phyloP scores from a whole-genome alignment of 2,888 invertebrate species.

The Agrotis segetum region DNA sequence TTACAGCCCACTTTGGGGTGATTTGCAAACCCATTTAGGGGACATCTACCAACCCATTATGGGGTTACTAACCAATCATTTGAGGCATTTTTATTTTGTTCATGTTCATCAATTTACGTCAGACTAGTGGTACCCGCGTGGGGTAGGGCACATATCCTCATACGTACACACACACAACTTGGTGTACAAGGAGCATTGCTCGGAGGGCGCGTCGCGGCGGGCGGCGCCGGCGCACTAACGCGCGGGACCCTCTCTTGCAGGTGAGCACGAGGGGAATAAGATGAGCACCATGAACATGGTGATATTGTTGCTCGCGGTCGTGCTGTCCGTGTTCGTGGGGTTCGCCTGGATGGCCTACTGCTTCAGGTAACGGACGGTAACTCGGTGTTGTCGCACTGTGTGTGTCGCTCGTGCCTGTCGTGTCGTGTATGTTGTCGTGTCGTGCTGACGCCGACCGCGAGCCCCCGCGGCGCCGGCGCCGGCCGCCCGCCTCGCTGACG shows the following conservation, averaged over 20 bases:
- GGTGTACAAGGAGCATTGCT: slow-evolving; percentile 77
- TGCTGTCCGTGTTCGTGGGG: slow-evolving; percentile 98
- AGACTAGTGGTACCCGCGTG: slow-evolving; percentile 37
- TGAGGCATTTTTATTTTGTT: neutral
- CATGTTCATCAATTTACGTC: slow-evolving; percentile 53
- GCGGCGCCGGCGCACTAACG: slow-evolving; percentile 89
- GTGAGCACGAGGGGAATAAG: slow-evolving; percentile 94
- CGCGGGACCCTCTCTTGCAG: slow-evolving; percentile 92
- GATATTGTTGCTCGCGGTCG: slow-evolving; percentile 97
- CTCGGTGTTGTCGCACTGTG: slow-evolving; percentile 89
- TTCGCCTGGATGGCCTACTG: slow-evolving; percentile 98
- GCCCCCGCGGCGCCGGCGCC: slow-evolving; percentile 79
- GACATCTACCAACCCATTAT: slow-evolving; percentile 36
- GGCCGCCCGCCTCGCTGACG: slow-evolving; percentile 77
- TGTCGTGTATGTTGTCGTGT: slow-evolving; percentile 71
- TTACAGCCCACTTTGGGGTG: slow-evolving; percentile 11
- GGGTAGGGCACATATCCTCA: slow-evolving; percentile 16
- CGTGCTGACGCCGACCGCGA: slow-evolving; percentile 69
- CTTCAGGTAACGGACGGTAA: slow-evolving; percentile 95
- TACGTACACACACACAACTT: slow-evolving; percentile 6
- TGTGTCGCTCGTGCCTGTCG: slow-evolving; percentile 86
- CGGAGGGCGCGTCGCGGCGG: slow-evolving; percentile 81
- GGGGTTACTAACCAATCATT: slow-evolving; percentile 17
- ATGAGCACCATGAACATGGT: slow-evolving; percentile 97
- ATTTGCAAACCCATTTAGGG: slow-evolving; percentile 25